phyloP scores from a whole-genome alignment of 2,888 invertebrate species.

The Globia sparganii region DNA sequence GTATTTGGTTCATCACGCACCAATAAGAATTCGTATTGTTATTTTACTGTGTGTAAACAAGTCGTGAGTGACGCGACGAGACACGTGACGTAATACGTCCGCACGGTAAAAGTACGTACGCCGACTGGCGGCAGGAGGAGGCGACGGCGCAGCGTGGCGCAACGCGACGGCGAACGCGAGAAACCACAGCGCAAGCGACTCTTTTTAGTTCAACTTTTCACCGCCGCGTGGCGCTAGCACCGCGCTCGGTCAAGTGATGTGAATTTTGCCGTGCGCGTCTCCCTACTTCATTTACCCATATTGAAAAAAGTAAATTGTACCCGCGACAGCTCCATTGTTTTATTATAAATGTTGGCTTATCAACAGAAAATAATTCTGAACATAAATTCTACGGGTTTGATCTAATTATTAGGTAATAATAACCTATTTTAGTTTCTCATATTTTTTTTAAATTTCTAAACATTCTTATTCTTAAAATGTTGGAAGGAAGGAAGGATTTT shows the following conservation, averaged over 20 bases:
- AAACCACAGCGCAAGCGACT: conserved; percentile 71
- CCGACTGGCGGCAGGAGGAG: conserved; percentile 73
- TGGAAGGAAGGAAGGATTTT: not conserved
- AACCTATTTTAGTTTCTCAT: not conserved
- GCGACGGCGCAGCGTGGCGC: conserved; percentile 67
- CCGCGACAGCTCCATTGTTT: not conserved
- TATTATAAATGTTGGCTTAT: not conserved
- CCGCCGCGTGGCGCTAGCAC: conserved; percentile 77
- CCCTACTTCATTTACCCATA: conserved; percentile 57
- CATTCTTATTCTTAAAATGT: not conserved
- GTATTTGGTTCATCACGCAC: conserved; percentile 85
- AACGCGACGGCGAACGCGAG: conserved; percentile 73
- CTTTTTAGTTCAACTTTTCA: conserved; percentile 70
- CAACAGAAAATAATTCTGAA: not conserved
- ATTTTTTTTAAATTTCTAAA: too few species aligned
- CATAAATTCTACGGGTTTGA: not conserved
- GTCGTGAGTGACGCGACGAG: conserved; percentile 80
- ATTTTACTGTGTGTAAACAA: conserved; percentile 86
- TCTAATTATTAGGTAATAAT: not conserved
- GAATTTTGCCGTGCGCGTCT: conserved; percentile 47
- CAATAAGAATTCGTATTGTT: conserved; percentile 81
- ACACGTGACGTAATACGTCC: conserved; percentile 77
- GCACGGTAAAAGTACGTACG: conserved; percentile 73
- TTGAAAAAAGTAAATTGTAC: conserved; percentile 17
- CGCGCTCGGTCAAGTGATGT: conserved; percentile 64